Conservation (phyloP, 2,113 vertebrate genomes). For the Rana temporaria region DNA sequence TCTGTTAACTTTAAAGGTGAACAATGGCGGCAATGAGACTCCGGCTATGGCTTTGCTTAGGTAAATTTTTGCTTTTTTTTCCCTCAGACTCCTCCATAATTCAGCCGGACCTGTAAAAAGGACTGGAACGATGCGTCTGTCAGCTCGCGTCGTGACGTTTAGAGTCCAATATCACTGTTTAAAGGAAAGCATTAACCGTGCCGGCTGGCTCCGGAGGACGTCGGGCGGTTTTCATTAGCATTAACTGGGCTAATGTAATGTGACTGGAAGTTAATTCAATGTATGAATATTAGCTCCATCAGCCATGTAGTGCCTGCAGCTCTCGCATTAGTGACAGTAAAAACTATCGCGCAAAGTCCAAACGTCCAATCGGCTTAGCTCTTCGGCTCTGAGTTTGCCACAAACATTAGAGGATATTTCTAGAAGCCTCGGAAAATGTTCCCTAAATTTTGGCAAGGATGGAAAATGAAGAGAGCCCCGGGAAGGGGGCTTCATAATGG, state of each 20-base stretch:
- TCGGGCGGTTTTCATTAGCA: conserved; percentile 49
- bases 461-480: neutral
- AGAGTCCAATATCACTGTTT: conserved; percentile 45
- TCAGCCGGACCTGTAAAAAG: conserved; percentile 4
- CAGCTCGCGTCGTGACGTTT: neutral
- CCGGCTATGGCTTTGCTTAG: neutral
- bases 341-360: conserved; percentile 47
- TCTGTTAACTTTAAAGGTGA: neutral
- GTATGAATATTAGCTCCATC: conserved; percentile 48
- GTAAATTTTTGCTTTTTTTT: neutral
- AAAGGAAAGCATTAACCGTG: conserved; percentile 24
- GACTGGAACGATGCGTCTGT: conserved; percentile 18
- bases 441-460: conserved; percentile 9
- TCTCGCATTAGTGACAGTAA: conserved; percentile 48
- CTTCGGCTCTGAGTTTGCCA: conserved; percentile 18
- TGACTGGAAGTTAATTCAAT: conserved; percentile 50
- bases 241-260: conserved; percentile 55
- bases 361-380: conserved; percentile 44
- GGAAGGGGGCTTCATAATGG: neutral
- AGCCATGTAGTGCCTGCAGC: conserved; percentile 39
- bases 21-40: conserved; percentile 8
- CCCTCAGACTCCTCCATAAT: neutral
- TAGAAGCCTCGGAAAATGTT: neutral
- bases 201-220: conserved; percentile 5
- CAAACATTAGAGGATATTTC: conserved; percentile 29